Evolutionary conservation across 2,113 vertebrate species (phyloP), one percentile per base, ranked within the genome.

Genomic region (Ceratotherium simum): DNA sequence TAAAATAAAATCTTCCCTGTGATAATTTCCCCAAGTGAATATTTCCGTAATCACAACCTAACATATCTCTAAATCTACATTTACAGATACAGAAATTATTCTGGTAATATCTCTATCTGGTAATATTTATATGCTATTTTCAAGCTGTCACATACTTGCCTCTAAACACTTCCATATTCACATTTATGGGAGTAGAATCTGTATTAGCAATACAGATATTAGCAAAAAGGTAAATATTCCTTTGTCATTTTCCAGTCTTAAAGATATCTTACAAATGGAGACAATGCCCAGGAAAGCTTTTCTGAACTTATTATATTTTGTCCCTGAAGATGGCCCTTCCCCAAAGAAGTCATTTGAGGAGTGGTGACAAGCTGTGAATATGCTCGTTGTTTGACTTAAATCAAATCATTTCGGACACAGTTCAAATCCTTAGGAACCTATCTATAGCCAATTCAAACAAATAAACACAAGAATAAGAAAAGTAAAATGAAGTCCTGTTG

Each of bases 361-460:
- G 7, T 79, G 76, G n/a, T 94, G 85, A 92, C 65, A 98, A 95
- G 39, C 62, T 96, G 16, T 67, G 36, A 95, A 73, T 96, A 13
- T 85, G 54, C 83, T 92, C 29, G 25, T 86, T 91, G 17, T 94
- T 97, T 95, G 76, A 96, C n/a, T 97, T 95, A 81, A 12, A 97
- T 96, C 27, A 97, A 96, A 97, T 97, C 84, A 98, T 94, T 82
- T 97, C 46, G 95, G 73, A 54, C 80, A 98, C 58, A 96, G 85
- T 92, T 98, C 82, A 97, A 93, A 98, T 96, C 64, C 69, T 58
- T 97, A 79, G 87, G 94, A 97, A 91, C 17, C 54, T 86, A 90
- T 96, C 96, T 89, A 81, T 33, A 64, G 36, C 31, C 93, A 98
- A 93, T 96, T 98, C 84, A 98, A 97, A 98, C 78, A 98, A 97